Base-by-base conservation (phyloP, 1,140 invertebrate genomes). In the Patella vulgata region DNA sequence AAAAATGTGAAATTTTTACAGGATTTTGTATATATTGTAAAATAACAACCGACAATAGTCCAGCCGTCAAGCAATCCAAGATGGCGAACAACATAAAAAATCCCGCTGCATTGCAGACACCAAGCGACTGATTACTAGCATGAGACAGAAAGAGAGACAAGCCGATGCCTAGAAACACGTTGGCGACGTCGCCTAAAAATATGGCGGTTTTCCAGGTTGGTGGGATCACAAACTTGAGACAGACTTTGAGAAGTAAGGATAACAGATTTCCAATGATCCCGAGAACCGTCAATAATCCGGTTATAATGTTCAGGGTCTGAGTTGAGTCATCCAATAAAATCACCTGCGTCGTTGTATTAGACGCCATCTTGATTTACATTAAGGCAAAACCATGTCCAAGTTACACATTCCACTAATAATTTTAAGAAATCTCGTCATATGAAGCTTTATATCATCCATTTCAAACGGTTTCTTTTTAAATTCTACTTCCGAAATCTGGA, bases 31-130 rank as follows among this genome's bases (percentile, higher is more conserved):
- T 53, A 21, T 66, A 53, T 17, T 62, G 30, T n/a, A 66, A 30
- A 12, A 59, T 59, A 21, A 70, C 27, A 21, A 36, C 42, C 3
- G 47, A 53, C 1, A 70, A 11, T 27, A 48, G 30, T 14, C 59
- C 40, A 30, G 46, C 39, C 39, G 33, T 54, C 6, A 58, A 21
- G n/a, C 31, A 19, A 42, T 70, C 68, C 39, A 66, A 47, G 11
- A 66, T 14, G 23, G 68, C 71, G 55, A 70, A 68, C 56, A 70
- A 47, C 30, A 66, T 30, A 28, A 76, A 70, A 62, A 76, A 73
- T 12, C 71, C 67, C 30, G 67, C 31, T 21, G 58, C 53, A 36
- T 43, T 36, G 57, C 63, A 70, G 30, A 54, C 19, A 14, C 30
- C 42, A 23, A 30, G 27, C 4, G 23, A 14, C 19, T 27, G 52